Base-by-base conservation (phyloP, 2,888 invertebrate species). In the Harpalus rubripes region DNA sequence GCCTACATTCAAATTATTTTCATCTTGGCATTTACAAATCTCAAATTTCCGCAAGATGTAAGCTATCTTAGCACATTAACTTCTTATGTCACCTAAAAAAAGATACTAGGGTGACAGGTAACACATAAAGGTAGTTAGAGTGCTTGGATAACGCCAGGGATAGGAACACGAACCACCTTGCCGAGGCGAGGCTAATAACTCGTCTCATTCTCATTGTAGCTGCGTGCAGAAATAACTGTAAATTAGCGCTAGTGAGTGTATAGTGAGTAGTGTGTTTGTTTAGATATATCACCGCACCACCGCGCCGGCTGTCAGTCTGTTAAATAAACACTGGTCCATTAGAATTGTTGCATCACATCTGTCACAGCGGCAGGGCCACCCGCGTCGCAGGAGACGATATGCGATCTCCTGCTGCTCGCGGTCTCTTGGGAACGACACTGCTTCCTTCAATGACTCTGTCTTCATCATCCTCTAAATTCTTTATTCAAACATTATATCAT, bases 301-400 rank as follows among this genome's bases (percentile, higher is more conserved):
- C 44, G 44, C 44, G 65, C 80, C 72, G 65, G 88, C 90, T 90
- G 90, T 90, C 90, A 90, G 90, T 89, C 90, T 88, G 89, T 91
- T 91, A 91, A 91, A 90, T 90, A 91, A 91, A 91, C 91, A 91
- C 86, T 88, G 90, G 88, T 91, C 91, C 91, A 91, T 91, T 91
- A 91, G 90, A 90, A 80, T 89, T 91, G 91, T 91, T 91, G 91
- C 91, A 89, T 90, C 90, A 91, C 91, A 91, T 88, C 90, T 91
- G 90, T 89, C 89, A 89, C 88, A 88, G 86, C 41, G 41, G 32
- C 58, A 16, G 59, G 84, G 39, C 84, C 84, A 84, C 84, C 84
- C 84, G 84, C 84, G 78, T 63, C 10, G 84, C 68, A 7, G 39
- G 68, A 32, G n/a, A 68, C 22, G 79, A 32, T 58, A 58, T 39